Base-by-base conservation (phyloP, 2,797 vertebrate genomes). In the Morus bassanus region DNA sequence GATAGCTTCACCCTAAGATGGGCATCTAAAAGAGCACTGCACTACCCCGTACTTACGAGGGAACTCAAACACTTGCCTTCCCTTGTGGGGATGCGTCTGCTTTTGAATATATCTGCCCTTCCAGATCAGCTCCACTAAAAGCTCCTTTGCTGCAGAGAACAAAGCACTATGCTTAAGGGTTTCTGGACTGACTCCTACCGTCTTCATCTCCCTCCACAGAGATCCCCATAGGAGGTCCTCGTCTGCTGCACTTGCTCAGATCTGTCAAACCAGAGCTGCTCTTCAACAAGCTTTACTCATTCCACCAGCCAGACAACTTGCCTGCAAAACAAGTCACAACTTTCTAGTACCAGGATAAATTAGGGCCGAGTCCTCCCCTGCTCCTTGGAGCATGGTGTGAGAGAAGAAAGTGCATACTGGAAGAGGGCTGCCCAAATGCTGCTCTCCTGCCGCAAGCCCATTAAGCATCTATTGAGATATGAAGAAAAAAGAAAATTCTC, bases 281-380 rank as follows among this genome's bases (percentile, higher is more conserved):
- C 76, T 78, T 81, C 45, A 80, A 61, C 41, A 70, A 81, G 51
- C 78, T 91, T 88, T 78, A 86, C 72, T 88, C 82, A 88, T 88
- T 63, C 91, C 88, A 91, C 82, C 89, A 89, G 87, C 61, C 74
- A 88, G 92, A 75, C 65, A 61, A 87, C 59, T 31, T 78, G 64
- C 31, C 87, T 64, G 59, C 68, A 88, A 88, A 91, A 67, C 61
- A 85, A 92, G 70, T 81, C 76, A 65, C 73, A 92, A 56, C 72
- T 88, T 95, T 94, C 75, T 63, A 57, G 45, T 77, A 82, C n/a
- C 27, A 43, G 64, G 61, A 37, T 12, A 94, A 94, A 70, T 59
- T 57, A 70, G 72, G 74, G 45, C 21, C 28, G 45, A 72, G 45
- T 61, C 53, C 33, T 88, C 8, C 61, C 60, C 45, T 35, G 31